These are phyloP conservation scores for Azorinus chamasolen DNA, from an alignment of 2,888 invertebrate species.

Conservation along the genomic window DNA sequence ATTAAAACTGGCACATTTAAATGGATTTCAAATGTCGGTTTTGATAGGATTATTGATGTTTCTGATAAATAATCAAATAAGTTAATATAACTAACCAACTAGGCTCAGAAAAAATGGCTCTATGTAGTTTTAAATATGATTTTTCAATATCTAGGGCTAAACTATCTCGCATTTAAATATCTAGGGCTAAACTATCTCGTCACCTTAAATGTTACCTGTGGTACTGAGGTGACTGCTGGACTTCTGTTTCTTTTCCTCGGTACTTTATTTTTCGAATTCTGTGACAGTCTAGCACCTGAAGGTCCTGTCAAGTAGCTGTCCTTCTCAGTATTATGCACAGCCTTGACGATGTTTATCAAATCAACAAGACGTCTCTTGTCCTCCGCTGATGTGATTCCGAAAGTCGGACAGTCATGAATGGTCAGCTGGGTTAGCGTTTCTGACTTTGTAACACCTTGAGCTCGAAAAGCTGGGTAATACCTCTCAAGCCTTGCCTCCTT, in stretches of 20 bases:
- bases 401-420: slow-evolving; percentile 79
- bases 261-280: slow-evolving; percentile 50
- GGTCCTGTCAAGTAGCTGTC: slow-evolving; percentile 43
- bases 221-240: slow-evolving; percentile 46
- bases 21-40: too few relatives aligned
- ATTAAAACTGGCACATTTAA: too few relatives aligned
- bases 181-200: too few relatives aligned
- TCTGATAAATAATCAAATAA: too few relatives aligned
- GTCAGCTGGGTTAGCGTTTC: slow-evolving; percentile 80
- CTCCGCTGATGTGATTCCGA: slow-evolving; percentile 80
- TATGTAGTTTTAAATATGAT: too few relatives aligned
- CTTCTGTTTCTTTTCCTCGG: slow-evolving; percentile 70
- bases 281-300: slow-evolving; percentile 31
- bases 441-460: slow-evolving; percentile 81
- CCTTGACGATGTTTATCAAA: slow-evolving; percentile 83
- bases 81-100: too few relatives aligned
- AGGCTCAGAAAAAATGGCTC: too few relatives aligned
- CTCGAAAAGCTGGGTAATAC: slow-evolving; percentile 82
- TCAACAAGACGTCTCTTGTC: slow-evolving; percentile 82
- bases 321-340: slow-evolving; percentile 75
- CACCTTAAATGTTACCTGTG: background rate
- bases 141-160: too few relatives aligned
- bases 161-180: too few relatives aligned
- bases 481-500: slow-evolving; percentile 83
- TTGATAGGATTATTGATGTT: too few relatives aligned